Evolutionary conservation across 2,888 invertebrate species (phyloP).

Genomic region (Chromoteleia sp.): DNA sequence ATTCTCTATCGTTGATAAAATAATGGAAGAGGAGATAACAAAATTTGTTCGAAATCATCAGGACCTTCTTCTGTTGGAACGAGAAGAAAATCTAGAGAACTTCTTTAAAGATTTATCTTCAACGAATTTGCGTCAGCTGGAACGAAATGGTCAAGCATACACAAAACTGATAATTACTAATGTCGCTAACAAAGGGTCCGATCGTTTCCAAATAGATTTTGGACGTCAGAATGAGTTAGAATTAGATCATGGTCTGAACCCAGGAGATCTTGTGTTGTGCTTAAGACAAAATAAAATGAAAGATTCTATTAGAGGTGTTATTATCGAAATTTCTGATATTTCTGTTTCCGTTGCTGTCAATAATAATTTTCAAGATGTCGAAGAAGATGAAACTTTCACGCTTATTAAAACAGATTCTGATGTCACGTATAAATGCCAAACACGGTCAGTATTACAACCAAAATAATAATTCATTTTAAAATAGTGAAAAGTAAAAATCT

Average conservation of each 20-base stretch:
- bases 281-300: constrained; percentile 70
- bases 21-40: constrained; percentile 73
- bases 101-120: constrained; percentile 73
- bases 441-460: constrained; percentile 71
- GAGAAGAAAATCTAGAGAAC: constrained; percentile 73
- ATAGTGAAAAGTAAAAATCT: no score
- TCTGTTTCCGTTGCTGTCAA: constrained; percentile 71
- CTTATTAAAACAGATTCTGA: constrained; percentile 75
- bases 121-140: constrained; percentile 70
- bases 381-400: constrained; percentile 73
- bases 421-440: constrained; percentile 74
- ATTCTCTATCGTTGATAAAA: constrained; percentile 68
- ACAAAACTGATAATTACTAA: constrained; percentile 72
- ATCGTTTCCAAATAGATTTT: constrained; percentile 73
- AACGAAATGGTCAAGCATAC: constrained; percentile 73
- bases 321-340: constrained; percentile 70
- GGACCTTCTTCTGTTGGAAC: constrained; percentile 72
- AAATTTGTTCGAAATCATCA: constrained; percentile 71
- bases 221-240: constrained; percentile 69
- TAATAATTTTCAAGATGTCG: constrained; percentile 69
- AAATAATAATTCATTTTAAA: no score
- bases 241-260: constrained; percentile 71
- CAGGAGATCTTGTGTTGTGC: constrained; percentile 74
- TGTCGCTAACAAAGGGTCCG: constrained; percentile 69
- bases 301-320: constrained; percentile 69